phyloP scores from a whole-genome alignment of 2,797 vertebrate genomes.

The Ficedula albicollis region DNA sequence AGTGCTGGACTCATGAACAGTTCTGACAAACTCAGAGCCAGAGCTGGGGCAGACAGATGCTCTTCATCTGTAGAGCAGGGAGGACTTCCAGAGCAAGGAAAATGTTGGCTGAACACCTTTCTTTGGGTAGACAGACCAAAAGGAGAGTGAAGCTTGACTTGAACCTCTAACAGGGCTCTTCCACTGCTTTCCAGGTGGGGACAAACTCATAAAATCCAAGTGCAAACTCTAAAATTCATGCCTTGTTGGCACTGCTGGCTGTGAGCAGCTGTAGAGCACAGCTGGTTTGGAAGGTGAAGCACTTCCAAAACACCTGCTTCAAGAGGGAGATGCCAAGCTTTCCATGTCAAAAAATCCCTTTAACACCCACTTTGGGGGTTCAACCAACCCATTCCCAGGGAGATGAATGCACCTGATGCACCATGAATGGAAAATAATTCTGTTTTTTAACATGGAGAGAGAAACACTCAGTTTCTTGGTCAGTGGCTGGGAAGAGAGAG shows the following conservation, averaged over 20 bases:
- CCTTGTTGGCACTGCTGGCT: background rate
- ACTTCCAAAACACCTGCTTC: background rate
- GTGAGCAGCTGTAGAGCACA: background rate
- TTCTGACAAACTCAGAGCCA: background rate
- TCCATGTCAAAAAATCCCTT: background rate
- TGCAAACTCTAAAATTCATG: background rate
- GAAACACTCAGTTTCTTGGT: background rate
- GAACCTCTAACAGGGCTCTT: background rate
- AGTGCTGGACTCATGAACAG: background rate
- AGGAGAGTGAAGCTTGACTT: background rate
- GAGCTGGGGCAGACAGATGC: background rate
- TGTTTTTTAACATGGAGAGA: background rate
- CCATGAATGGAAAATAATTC: fast-evolving
- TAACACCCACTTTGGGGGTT: background rate
- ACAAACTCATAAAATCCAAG: background rate
- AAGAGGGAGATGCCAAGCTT: background rate
- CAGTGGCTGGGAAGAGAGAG: background rate
- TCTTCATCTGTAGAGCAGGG: background rate
- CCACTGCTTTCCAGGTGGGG: background rate
- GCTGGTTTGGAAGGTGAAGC: background rate
- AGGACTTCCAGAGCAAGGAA: background rate
- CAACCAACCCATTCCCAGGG: background rate
- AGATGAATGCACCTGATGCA: background rate
- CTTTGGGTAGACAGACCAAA: background rate
- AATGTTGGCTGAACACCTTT: background rate